These are phyloP conservation scores for Plecturocebus donacophilus DNA, from an alignment of 2,113 vertebrate genomes.

Conservation along the genomic window DNA sequence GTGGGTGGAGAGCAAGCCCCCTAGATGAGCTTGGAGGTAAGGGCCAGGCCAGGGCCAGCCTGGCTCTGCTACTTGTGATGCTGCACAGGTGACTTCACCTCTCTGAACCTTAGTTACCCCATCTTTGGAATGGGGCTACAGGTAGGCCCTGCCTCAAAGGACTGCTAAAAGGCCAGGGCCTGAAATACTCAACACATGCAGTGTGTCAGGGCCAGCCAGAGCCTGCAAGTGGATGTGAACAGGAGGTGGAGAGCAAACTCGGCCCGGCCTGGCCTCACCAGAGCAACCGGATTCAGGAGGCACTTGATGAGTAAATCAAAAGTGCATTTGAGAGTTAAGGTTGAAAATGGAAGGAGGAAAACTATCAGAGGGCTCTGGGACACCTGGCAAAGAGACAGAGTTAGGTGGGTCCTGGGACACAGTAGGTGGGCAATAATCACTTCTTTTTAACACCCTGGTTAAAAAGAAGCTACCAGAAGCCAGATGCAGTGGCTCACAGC, in stretches of 20 bases:
- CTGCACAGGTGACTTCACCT: background rate
- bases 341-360: background rate
- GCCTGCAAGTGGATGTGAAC: background rate
- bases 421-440: background rate
- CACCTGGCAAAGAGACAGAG: background rate
- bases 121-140: background rate
- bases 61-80: background rate
- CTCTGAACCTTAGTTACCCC: background rate
- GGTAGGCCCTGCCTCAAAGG: background rate
- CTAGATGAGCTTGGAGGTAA: too few relatives aligned
- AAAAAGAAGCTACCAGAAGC: background rate
- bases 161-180: background rate
- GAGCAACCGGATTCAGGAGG: background rate
- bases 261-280: too few relatives aligned
- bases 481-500: too few relatives aligned
- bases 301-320: background rate
- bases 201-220: background rate
- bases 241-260: background rate
- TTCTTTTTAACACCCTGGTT: background rate
- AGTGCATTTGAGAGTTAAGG: background rate
- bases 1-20: background rate
- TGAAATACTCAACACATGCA: too few relatives aligned
- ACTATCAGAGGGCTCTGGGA: accelerated
- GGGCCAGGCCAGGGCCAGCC: background rate
- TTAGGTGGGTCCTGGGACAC: background rate